phyloP scores from a whole-genome alignment of 2,888 invertebrate species.

The Matsumyia berberina region DNA sequence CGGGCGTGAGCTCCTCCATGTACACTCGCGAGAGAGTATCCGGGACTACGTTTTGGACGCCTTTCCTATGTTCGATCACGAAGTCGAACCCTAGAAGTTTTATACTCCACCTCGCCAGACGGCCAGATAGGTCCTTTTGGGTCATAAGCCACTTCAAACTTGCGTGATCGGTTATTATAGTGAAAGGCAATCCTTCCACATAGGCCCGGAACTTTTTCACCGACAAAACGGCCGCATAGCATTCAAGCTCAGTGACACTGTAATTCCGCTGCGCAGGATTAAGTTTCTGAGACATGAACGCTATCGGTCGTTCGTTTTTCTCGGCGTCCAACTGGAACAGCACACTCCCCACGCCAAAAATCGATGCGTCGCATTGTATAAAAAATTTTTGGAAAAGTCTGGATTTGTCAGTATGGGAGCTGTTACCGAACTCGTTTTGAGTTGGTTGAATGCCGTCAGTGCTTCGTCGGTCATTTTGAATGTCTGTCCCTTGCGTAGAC shows the following conservation, averaged over 20 bases:
- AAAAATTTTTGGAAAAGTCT: conserved; percentile 21
- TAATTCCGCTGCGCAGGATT: conserved; percentile 26
- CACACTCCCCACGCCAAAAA: conserved; percentile 36
- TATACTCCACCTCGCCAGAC: conserved; percentile 19
- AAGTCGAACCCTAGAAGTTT: conserved; percentile 33
- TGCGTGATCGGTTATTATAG: neutral
- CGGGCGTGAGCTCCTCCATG: conserved; percentile 12
- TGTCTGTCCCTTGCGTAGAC: neutral
- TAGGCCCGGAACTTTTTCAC: conserved; percentile 2
- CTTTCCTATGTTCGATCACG: conserved; percentile 39
- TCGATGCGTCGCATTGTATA: conserved; percentile 10
- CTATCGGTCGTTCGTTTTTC: conserved; percentile 43
- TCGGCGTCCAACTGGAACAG: conserved; percentile 34
- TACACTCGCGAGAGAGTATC: conserved; percentile 20
- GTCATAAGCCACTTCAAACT: conserved; percentile 9
- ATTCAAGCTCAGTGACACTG: conserved; percentile 38
- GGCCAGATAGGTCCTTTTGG: conserved; percentile 1
- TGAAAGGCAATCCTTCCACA: no score
- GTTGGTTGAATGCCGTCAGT: neutral
- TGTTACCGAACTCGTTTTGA: neutral
- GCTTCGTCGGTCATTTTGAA: conserved; percentile 6
- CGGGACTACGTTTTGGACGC: conserved; percentile 13
- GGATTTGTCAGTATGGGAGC: conserved; percentile 25
- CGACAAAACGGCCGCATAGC: neutral
- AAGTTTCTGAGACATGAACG: conserved; percentile 39